phyloP scores from a whole-genome alignment of 2,797 vertebrate species.

The Brachyrhaphis roseni region DNA sequence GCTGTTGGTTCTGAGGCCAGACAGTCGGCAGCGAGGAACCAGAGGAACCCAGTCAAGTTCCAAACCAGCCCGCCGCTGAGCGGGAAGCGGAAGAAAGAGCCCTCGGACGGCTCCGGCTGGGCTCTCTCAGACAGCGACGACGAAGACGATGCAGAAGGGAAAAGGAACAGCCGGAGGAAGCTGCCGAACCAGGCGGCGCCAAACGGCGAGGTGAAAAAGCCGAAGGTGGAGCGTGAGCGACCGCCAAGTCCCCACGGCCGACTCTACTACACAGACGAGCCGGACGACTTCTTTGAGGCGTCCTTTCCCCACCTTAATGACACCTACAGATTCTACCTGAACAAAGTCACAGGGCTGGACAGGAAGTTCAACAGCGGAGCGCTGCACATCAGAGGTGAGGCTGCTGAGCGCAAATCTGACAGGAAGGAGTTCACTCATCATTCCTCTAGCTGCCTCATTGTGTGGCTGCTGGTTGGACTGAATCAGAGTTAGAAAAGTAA shows the following conservation, averaged over 20 bases:
- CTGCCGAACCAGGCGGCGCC: conserved; percentile 26
- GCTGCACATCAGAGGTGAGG: conserved; percentile 92
- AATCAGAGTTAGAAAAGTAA: background rate
- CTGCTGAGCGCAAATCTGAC: background rate
- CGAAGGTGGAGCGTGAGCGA: conserved; percentile 60
- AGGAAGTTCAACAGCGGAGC: conserved; percentile 88
- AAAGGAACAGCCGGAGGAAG: conserved; percentile 18
- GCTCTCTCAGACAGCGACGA: conserved; percentile 94
- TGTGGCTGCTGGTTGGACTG: background rate
- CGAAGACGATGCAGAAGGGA: conserved; percentile 50
- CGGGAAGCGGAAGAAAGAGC: conserved; percentile 77
- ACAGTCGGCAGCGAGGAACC: conserved; percentile 62
- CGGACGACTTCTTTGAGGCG: conserved; percentile 84
- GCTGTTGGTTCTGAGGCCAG: conserved; percentile 76
- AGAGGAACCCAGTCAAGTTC: conserved; percentile 65
- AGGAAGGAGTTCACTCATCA: background rate
- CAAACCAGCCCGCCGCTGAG: conserved; percentile 63
- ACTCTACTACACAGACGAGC: conserved; percentile 63
- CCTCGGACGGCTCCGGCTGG: conserved; percentile 85
- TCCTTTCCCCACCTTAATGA: conserved; percentile 81
- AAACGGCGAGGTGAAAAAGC: conserved; percentile 35
- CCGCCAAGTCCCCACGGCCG: conserved; percentile 65
- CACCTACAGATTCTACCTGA: conserved; percentile 92
- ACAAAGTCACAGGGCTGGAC: conserved; percentile 91
- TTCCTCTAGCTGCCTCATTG: background rate